Evolutionary conservation across 2,113 vertebrate genomes (phyloP).

Genomic region (Isichthys henryi): DNA sequence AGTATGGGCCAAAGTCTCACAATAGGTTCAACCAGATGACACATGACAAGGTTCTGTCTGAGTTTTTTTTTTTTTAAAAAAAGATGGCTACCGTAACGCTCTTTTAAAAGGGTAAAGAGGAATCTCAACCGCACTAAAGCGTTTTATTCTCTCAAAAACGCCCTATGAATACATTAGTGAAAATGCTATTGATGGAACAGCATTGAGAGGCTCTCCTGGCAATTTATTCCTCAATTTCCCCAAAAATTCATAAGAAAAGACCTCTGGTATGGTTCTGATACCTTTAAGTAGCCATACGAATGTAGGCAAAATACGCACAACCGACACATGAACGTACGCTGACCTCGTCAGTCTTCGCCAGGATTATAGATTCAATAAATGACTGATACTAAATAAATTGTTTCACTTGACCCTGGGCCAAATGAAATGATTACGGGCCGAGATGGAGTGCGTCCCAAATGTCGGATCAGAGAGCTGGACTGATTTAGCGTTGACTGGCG

Average conservation of each 20-base stretch:
- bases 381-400: not conserved
- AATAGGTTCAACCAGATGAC: not conserved
- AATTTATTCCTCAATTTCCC: not conserved
- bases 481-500: slow-evolving; percentile 9
- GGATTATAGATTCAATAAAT: not conserved
- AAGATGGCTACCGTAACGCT: not conserved
- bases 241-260: not conserved
- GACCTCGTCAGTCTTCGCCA: not conserved
- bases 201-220: not conserved
- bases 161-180: not conserved
- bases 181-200: not conserved
- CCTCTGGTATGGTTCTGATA: not conserved
- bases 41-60: not conserved
- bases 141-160: not conserved
- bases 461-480: not conserved
- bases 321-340: not conserved
- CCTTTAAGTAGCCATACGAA: not conserved
- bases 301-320: not conserved
- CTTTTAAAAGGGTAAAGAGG: not conserved
- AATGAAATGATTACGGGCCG: not conserved
- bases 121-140: not conserved
- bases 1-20: not conserved
- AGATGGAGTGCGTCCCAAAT: not conserved
- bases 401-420: not conserved
- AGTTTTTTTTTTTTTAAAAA: not conserved